Conservation (phyloP, 2,113 vertebrate species). For the Cromileptes altivelis region DNA sequence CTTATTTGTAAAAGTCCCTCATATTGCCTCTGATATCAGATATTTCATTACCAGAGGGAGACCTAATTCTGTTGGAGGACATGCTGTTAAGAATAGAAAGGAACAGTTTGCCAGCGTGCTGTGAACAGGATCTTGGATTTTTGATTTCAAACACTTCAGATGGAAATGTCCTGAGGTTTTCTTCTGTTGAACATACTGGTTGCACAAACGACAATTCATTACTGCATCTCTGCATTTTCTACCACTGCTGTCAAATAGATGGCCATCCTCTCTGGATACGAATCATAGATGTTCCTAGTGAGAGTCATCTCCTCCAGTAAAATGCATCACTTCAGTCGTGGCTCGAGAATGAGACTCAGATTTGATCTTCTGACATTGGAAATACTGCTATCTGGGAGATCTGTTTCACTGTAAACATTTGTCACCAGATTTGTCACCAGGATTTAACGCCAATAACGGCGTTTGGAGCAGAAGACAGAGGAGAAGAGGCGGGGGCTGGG, state of each 20-base stretch:
- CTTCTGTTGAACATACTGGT: not conserved
- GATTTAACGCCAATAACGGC: constrained; percentile 57
- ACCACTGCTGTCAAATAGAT: not conserved
- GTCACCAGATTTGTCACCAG: constrained; percentile 67
- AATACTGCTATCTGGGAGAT: constrained; percentile 45
- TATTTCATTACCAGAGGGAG: not conserved
- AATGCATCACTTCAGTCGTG: constrained; percentile 3
- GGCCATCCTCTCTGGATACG: not conserved
- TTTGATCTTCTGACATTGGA: constrained; percentile 60
- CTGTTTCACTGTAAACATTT: constrained; percentile 67
- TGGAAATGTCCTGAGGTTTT: not conserved
- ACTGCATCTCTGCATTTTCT: not conserved
- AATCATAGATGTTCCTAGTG: not conserved
- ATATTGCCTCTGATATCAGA: not conserved
- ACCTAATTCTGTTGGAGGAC: not conserved
- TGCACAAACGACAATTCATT: not conserved
- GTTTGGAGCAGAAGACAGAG: constrained; percentile 44
- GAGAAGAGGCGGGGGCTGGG: constrained; percentile 62
- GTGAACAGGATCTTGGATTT: not conserved
- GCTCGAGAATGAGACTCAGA: constrained; percentile 22
- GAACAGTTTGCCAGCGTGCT: too few relatives aligned
- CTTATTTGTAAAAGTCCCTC: not conserved
- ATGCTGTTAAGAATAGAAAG: not conserved
- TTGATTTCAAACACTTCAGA: not conserved
- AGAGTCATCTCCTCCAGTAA: not conserved